Evolutionary conservation across 1,140 invertebrate species (phyloP), one percentile per base, ranked within the genome.

Genomic region (Pomacea maculata): DNA sequence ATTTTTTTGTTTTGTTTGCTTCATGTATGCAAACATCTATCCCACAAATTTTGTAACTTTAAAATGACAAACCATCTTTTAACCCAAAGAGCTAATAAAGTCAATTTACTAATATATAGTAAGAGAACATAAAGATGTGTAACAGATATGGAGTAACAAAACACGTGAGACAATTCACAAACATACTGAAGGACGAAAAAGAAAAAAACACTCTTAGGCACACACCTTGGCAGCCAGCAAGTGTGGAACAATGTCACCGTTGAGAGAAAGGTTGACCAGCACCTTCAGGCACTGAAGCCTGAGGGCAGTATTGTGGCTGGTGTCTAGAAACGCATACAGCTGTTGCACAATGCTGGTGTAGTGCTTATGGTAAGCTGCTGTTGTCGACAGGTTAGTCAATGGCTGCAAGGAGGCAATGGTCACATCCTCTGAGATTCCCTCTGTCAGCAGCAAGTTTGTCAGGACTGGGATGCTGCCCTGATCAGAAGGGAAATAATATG

Each of bases 251-350:
- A 94, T 93, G 78, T 94, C 92, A 84, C 92, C 90, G 88, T 94
- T 94, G 83, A 93, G 94, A 8, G 94, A 94, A 8, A 95, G 88
- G 88, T 95, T 95, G 70, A 94, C 93, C n/a, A 95, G 90, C 54
- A 95, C 88, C 85, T 93, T 93, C 0, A 94, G 87, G 19, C 93
- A 91, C 85, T 94, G 94, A 19, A 94, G 86, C 83, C 92, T 86
- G 65, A 89, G 82, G 55, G 80, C 79, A 10, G 71, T 55, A 25
- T 82, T 74, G 15, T 82, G 79, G 15, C 78, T 80, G 25, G 71
- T 80, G 45, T 88, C 85, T 65, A 91, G 71, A 11, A 87, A 73
- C 45, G 83, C 80, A 77, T 88, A 91, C 45, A 91, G 79, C 71
- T 85, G 81, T 67, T 88, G 87, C 15, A 91, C 82, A 6, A 86